These are phyloP conservation scores for Xiphophorus maculatus DNA, from an alignment of 2,113 vertebrate genomes.

Conservation along the genomic window DNA sequence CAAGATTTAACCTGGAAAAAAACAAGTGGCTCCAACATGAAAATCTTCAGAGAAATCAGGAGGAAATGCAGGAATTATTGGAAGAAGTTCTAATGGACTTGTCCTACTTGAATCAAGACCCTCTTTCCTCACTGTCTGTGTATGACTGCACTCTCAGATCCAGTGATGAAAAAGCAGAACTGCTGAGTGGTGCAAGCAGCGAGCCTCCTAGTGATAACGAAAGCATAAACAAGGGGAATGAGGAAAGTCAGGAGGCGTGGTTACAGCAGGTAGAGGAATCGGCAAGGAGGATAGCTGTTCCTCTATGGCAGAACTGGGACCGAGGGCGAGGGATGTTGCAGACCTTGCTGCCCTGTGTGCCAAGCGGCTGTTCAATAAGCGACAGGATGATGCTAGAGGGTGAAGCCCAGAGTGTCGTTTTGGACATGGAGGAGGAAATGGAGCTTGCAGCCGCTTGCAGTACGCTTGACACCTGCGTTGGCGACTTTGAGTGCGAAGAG, in stretches of 20 bases:
- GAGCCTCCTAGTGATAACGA: slow-evolving; percentile 27
- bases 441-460: slow-evolving; percentile 22
- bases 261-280: slow-evolving; percentile 67
- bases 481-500: not conserved
- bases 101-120: not conserved
- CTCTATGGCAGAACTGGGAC: slow-evolving; percentile 77
- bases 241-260: slow-evolving; percentile 74
- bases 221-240: slow-evolving; percentile 51
- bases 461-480: not conserved
- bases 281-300: slow-evolving; percentile 79
- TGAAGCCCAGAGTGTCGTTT: not conserved
- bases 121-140: not conserved
- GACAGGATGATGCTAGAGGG: not conserved
- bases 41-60: not conserved
- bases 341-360: slow-evolving; percentile 13
- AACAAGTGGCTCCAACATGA: not conserved
- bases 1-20: too few species aligned
- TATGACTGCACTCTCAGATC: not conserved
- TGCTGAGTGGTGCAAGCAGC: slow-evolving; percentile 18
- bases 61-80: slow-evolving; percentile 5
- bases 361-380: not conserved
- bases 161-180: slow-evolving; percentile 4
- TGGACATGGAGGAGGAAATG: slow-evolving; percentile 34
- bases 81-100: not conserved
- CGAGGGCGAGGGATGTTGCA: slow-evolving; percentile 36